Base-by-base conservation (phyloP, 2,113 vertebrate genomes). In the Erythrocercus mccallii region DNA sequence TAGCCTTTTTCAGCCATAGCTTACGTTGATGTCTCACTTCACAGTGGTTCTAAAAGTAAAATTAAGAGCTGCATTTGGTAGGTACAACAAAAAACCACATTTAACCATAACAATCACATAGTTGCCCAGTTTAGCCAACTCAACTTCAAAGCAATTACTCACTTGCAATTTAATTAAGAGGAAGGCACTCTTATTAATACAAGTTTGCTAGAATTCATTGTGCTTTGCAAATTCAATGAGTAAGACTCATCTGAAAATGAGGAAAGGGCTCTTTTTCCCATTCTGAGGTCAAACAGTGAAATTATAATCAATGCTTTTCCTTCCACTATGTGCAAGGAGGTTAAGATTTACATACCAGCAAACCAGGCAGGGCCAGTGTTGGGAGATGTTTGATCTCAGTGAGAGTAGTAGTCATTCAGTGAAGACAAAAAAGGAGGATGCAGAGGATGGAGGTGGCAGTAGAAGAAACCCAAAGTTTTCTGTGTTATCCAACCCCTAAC, bases 361-460 rank as follows among this genome's bases (percentile, higher is more conserved):
- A 97, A 98, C 91, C 97, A 97, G 97, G 97, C 97, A 98, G 97
- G 86, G 96, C 90, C 97, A 97, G 92, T 97, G 97, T 97, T 97
- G 97, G 96, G 96, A 98, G 97, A 90, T 97, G 98, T 98, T 94
- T 98, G 97, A 97, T 98, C 97, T 98, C 97, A 96, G 96, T 97
- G 97, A 98, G 81, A 95, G 97, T 97, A 97, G 97, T 96, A 96
- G 96, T 97, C 97, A 97, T 95, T 98, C 97, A 98, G 97, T 98
- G 97, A 97, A 98, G 98, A 98, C 97, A 98, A 97, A 98, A 98
- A 98, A 97, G 97, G 97, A 98, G 97, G 97, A 97, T 97, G 97
- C 97, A 98, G 97, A 97, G 97, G 97, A 97, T 97, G 97, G 97
- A 97, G 96, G 97, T 97, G 97, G 97, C 97, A 97, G 97, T 91